Evolutionary conservation across 2,797 vertebrate genomes (phyloP), one percentile per base, ranked within the genome.

Genomic region (Xyrichtys novacula): DNA sequence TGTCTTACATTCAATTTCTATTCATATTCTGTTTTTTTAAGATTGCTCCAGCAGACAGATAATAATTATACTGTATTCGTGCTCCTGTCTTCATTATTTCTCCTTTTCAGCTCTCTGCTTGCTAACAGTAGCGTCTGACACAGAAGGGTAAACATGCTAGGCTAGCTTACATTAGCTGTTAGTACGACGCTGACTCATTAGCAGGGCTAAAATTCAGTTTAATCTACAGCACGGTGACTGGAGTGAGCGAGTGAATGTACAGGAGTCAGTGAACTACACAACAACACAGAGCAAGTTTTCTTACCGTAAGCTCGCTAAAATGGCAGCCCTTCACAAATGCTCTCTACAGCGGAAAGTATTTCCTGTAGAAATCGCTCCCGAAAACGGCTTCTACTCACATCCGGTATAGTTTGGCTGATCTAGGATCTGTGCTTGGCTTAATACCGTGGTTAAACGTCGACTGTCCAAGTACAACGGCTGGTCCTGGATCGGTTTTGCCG

Each of bases 221-320:
- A 31, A 8, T 0, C 0, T 1, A 15, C 10, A 14, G 1, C 23
- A 19, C 20, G 2, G 12, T 0, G 43, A 9, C 20, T n/a, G 10
- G 20, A 1, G 22, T 2, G 23, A 0, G 4, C 0, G 7, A 32
- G 12, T 10, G 76, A 4, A 16, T 25, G 19, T 54, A 17, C 22
- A 6, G 26, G 58, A n/a, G 48, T 7, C 52, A 17, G 20, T 3
- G 6, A 44, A 59, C 58, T 10, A 49, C 74, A 75, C 65, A 34
- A 47, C 73, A 57, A 63, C 72, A 60, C 44, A 38, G 46, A 73
- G 65, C 67, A 34, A 63, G 71, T 77, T 78, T 85, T 86, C 94
- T 94, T 95, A 95, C 94, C 94, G 94, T 95, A 95, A 95, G 92
- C 67, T 91, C 87, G 91, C 72, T 95, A 95, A 94, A 93, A 94